Base-by-base conservation (phyloP, 2,797 vertebrate genomes). In the Poecile montanus region DNA sequence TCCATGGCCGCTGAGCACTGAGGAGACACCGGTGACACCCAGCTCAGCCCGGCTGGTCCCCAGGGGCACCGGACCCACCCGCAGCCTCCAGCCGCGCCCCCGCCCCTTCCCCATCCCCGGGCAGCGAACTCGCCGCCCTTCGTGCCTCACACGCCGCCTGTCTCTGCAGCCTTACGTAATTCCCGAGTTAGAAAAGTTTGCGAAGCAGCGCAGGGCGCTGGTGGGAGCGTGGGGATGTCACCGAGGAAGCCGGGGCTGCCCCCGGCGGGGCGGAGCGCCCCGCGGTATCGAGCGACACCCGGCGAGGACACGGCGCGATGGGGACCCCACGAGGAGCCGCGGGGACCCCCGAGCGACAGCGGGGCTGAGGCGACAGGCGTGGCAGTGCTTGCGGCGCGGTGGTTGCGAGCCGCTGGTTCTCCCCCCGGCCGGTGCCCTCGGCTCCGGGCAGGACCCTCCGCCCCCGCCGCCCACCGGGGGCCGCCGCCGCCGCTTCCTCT, bases 1-100 rank as follows among this genome's bases (percentile, higher is more conserved):
- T 98, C 98, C 98, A 99, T 99, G 67, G 97, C 20, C 21, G 56
- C 91, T 88, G 26, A 36, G 83, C 11, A 1, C 94, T 89, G 86
- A 0, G 42, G 50, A 67, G 44, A 80, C 32, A 73, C 11, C 8
- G 6, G 29, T 6, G 6, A 32, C 34, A 16, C 18, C 9, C 56
- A 8, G 48, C 32, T 85, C 70, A 27, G 12, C 65, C 40, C 57
- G n/a, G 27, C 18, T 4, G 1, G 56, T 8, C 71, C 61, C n/a
- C 73, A 1, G 2, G 1, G 6, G 9, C 12, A 0, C 1, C 3
- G 25, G 10, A 3, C 27, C 2, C 45, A 19, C 30, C 32, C 51
- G 1, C 2, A 40, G 38, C 22, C 30, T 3, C 18, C 63, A 1
- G 56, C 78, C 11, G 32, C 58, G 1, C 1, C 7, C 54, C 34